Base-by-base conservation (phyloP, 2,888 invertebrate genomes). In the Neoascia interrupta region DNA sequence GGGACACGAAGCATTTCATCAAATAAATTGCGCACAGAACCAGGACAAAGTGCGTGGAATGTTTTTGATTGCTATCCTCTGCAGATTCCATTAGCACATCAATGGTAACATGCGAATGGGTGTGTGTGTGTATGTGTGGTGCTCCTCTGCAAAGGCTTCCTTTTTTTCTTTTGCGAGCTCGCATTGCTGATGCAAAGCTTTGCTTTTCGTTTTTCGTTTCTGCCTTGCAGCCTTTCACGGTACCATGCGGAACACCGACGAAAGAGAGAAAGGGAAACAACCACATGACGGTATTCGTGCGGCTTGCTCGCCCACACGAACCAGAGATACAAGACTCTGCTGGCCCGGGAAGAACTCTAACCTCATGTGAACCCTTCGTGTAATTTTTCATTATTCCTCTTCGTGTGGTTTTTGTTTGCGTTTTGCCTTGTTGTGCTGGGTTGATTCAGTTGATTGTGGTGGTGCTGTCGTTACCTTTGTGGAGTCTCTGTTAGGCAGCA, bases 331-430 rank as follows among this genome's bases (percentile, higher is more conserved):
- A 51, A 19, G 70, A 53, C 60, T 69, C 49, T 34, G 28, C 37
- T 63, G 43, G 58, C 41, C 66, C 72, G 13, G 60, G 68, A 73
- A 68, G 72, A 79, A 79, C 79, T 73, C 79, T 79, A 79, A 79
- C 79, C 79, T 79, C 68, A 73, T 68, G 61, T 79, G 79, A 79
- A 79, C 79, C 79, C 73, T 79, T 68, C 61, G 31, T 79, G 56
- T 79, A 79, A 79, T 79, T 79, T 73, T 73, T 68, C 73, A 72
- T 72, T 72, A 66, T 61, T 73, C 36, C 56, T 73, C 66, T 68
- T 79, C 54, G 68, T 61, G 49, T 51, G 72, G 72, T 51, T 79
- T 70, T 66, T 79, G 53, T 31, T 37, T 56, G 4, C 26, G 26
- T 36, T 54, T 45, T 3, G n/a, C 15, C 34, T 5, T 69, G 49